Evolutionary conservation across 2,113 vertebrate genomes (phyloP), one percentile per base, ranked within the genome.

Genomic region (Nycticorax nycticorax): DNA sequence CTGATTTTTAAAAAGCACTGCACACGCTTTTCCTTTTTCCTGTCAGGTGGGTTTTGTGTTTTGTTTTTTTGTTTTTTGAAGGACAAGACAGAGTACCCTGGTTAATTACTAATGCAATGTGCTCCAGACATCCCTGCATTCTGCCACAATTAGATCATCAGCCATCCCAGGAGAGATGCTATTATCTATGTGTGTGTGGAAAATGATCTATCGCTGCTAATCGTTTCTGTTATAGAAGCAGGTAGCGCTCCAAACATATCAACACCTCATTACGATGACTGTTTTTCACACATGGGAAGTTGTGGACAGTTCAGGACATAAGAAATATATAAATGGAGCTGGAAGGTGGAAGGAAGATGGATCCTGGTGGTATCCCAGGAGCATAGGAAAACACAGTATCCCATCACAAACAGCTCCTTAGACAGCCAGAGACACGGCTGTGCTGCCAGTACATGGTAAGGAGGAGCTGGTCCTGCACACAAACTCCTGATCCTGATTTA

Each of bases 21-120:
- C 74, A 43, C 94, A 94, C 3, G 41, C 82, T 96, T 93, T 97
- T 97, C 97, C 97, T 96, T 96, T 95, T 97, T 95, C 94, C 95
- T 94, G 94, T 95, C 91, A 92, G 94, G 86, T 92, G 92, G 8
- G 19, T 92, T 93, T 67, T 55, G 43, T 86, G 32, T 32, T 52
- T 23, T 48, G 9, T 21, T 48, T 64, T 45, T 50, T 26, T 45
- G 11, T 59, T 52, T 16, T 4, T 59, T 74, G 28, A 88, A 95
- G 55, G 71, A 82, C 4, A 3, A 89, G 76, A 66, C 77, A 75
- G n/a, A 72, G 62, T 87, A n/a, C 18, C 62, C 57, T 33, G 85
- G 84, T 78, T 73, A 88, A 73, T 92, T 59, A 62, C 81, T 95
- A 91, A 91, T 79, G 66, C 93, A 95, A 91, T 81, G 59, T 45